phyloP scores from a whole-genome alignment of 2,797 vertebrate genomes.

The Microctenopoma lineatum region DNA sequence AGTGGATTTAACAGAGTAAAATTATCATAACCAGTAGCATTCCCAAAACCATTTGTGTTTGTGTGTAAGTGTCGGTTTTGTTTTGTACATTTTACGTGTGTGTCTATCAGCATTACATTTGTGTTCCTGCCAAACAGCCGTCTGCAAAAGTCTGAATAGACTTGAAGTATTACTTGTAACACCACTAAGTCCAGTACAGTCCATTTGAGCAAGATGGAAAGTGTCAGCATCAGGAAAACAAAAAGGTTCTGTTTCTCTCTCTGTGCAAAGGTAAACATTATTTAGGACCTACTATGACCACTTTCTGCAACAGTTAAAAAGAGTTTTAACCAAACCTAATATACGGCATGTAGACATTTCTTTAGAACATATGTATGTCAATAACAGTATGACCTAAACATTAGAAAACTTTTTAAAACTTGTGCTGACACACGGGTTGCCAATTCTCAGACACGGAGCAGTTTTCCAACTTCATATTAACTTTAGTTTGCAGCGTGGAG shows the following conservation, averaged over 20 bases:
- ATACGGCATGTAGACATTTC: too few species aligned
- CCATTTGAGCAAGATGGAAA: not conserved
- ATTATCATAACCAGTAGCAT: slow-evolving; percentile 29
- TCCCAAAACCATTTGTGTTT: slow-evolving; percentile 23
- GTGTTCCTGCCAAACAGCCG: slow-evolving; percentile 51
- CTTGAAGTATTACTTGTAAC: slow-evolving; percentile 5
- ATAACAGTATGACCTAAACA: too few species aligned
- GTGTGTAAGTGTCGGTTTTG: slow-evolving; percentile 1
- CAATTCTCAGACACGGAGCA: slow-evolving; percentile 18
- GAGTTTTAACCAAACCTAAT: not conserved
- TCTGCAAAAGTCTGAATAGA: slow-evolving; percentile 11
- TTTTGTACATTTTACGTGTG: not conserved
- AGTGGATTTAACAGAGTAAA: slow-evolving; percentile 29
- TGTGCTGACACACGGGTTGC: not conserved
- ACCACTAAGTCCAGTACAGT: slow-evolving; percentile 1
- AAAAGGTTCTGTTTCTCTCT: not conserved
- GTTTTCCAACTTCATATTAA: slow-evolving; percentile 12
- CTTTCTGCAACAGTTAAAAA: slow-evolving; percentile 21
- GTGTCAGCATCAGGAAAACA: not conserved
- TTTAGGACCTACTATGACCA: not conserved
- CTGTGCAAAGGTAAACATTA: not conserved
- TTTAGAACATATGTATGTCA: too few species aligned
- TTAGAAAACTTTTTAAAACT: too few species aligned
- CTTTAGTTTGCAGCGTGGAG: slow-evolving; percentile 17
- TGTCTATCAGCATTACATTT: slow-evolving; percentile 28